Base-by-base conservation (phyloP, 2,888 invertebrate species). In the Chloroclystis v-ata region DNA sequence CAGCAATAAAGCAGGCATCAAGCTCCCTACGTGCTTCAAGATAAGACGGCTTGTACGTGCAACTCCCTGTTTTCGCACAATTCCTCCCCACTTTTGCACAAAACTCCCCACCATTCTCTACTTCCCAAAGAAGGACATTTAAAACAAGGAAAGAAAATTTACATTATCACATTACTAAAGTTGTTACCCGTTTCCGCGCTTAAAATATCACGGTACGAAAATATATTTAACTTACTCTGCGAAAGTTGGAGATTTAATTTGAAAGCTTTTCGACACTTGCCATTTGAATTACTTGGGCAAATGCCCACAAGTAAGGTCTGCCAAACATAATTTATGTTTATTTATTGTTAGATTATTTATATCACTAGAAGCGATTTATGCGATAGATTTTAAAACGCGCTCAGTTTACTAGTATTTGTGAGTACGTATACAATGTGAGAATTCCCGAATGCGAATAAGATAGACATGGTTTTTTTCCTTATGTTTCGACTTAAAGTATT, bases 1-100 rank as follows among this genome's bases (percentile, higher is more conserved):
- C 61, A 65, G 70, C 72, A 79, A 79, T 83, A 84, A 82, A 80
- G 72, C 70, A 75, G 76, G 76, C 82, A 79, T 78, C 79, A 75
- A 70, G 71, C 61, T 59, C 57, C 59, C 54, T 74, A 78, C 80
- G 82, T 82, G 81, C 72, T 65, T 64, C 64, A 64, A 58, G 72
- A 75, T 65, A 67, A 75, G 73, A 69, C 69, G 69, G 63, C 59
- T 54, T 61, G 63, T 72, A 78, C 78, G 78, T 78, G 77, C 67
- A 63, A 69, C 67, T 69, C 66, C 63, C 64, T 65, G 63, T 67
- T 67, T 65, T 63, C 53, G 60, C 64, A 67, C n/a, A n/a, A n/a
- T n/a, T n/a, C n/a, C n/a, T n/a, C n/a, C n/a, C n/a, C n/a, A n/a
- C n/a, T n/a, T n/a, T n/a, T n/a, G n/a, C n/a, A n/a, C 60, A 62